Conservation (phyloP, 2,797 vertebrate genomes). For the Cossypha heuglini region DNA sequence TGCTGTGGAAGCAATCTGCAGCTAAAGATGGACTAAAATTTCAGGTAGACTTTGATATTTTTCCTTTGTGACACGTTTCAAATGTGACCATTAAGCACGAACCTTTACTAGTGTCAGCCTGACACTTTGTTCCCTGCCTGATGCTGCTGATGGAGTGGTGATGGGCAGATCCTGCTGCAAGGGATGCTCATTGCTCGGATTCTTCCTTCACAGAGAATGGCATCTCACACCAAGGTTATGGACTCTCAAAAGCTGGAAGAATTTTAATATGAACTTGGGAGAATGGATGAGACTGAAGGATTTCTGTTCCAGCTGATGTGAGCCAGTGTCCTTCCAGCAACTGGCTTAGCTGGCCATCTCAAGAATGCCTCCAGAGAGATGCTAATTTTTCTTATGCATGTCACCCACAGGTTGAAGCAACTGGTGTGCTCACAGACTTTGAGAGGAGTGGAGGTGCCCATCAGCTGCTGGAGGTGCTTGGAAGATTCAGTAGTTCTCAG, state of each 20-base stretch:
- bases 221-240: background rate
- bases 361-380: background rate
- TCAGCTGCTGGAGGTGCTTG: background rate
- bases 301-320: rapidly evolving
- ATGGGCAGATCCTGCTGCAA: background rate
- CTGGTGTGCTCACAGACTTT: rapidly evolving
- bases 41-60: background rate
- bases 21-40: background rate
- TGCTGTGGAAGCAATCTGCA: background rate
- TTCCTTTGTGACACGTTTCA: background rate
- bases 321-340: background rate
- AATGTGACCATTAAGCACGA: background rate
- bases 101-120: background rate
- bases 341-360: background rate
- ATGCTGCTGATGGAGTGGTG: background rate
- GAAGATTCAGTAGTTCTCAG: background rate
- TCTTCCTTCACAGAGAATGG: background rate
- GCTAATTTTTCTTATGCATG: rapidly evolving
- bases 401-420: background rate
- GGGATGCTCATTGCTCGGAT: rapidly evolving
- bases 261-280: background rate
- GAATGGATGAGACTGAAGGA: background rate
- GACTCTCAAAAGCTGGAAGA: background rate
- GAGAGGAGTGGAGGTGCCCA: background rate
- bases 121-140: background rate